A percentile compares a stretch with the other conserved stretches of the same genome.
These are phyloP conservation scores for Leptestheria dahalacensis DNA, from an alignment of 1,140 invertebrate genomes.

Conservation along the genomic window DNA sequence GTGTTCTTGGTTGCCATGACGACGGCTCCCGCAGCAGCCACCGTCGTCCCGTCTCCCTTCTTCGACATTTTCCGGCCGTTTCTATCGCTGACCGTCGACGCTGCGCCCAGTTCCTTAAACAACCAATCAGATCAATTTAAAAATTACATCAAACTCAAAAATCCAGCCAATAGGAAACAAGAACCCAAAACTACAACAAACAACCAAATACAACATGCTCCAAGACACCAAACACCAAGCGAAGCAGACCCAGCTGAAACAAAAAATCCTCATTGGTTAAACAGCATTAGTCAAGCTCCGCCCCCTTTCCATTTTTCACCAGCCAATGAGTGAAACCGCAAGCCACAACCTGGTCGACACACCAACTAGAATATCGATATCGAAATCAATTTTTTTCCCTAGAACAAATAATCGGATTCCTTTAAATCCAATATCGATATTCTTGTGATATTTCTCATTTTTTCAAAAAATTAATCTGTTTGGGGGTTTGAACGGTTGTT, in stretches of 20 bases:
- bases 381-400: too few species aligned
- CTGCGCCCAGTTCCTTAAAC: background rate
- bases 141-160: too few species aligned
- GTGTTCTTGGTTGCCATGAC: background rate
- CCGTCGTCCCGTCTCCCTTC: background rate
- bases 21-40: background rate
- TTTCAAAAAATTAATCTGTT: background rate
- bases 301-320: too few species aligned
- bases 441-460: too few species aligned
- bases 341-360: too few species aligned
- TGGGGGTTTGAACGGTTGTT: slow-evolving; percentile 18
- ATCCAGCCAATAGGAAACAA: background rate
- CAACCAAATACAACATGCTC: background rate
- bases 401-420: too few species aligned
- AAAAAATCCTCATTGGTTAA: too few species aligned
- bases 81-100: background rate
- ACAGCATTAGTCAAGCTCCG: too few species aligned
- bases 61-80: background rate
- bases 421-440: too few species aligned
- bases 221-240: background rate
- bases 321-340: background rate
- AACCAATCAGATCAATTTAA: background rate
- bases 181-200: background rate
- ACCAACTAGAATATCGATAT: too few species aligned
- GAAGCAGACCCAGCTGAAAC: background rate